phyloP scores from a whole-genome alignment of 2,888 invertebrate species.

The Lasioglossum lativentre region DNA sequence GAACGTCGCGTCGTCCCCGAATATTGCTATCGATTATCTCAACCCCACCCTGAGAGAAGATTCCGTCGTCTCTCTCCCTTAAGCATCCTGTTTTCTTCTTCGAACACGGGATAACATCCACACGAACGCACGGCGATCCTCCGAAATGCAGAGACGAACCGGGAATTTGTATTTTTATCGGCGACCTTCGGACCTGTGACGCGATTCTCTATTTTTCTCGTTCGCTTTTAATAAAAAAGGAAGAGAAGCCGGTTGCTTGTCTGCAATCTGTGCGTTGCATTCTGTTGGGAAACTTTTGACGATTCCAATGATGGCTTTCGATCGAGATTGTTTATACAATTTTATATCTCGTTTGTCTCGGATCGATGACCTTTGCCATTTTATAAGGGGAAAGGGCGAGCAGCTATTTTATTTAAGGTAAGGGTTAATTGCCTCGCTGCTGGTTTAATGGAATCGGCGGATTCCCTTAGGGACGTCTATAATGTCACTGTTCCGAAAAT shows the following conservation, averaged over 20 bases:
- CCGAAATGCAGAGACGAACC: slow-evolving; percentile 7
- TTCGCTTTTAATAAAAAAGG: neutral
- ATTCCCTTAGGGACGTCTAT: neutral
- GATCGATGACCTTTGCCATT: neutral
- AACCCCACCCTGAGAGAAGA: slow-evolving; percentile 20
- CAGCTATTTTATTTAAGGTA: neutral
- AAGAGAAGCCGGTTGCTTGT: neutral
- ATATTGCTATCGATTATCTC: slow-evolving; percentile 65
- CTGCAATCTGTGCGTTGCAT: neutral
- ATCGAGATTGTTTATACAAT: neutral
- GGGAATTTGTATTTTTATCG: neutral
- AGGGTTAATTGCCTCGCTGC: neutral
- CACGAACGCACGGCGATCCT: neutral
- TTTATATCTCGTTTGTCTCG: neutral
- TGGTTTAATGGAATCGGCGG: neutral
- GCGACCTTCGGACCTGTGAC: neutral
- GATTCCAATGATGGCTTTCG: neutral
- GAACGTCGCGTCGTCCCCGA: slow-evolving; percentile 22
- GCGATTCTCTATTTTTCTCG: neutral
- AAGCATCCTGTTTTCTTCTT: slow-evolving; percentile 4
- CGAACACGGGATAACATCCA: slow-evolving; percentile 22
- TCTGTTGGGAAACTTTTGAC: neutral
- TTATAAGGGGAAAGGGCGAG: neutral
- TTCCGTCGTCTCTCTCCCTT: neutral
- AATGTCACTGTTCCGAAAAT: neutral